Base-by-base conservation (phyloP, 2,797 vertebrate genomes). In the Chaenodraco wilsoni region DNA sequence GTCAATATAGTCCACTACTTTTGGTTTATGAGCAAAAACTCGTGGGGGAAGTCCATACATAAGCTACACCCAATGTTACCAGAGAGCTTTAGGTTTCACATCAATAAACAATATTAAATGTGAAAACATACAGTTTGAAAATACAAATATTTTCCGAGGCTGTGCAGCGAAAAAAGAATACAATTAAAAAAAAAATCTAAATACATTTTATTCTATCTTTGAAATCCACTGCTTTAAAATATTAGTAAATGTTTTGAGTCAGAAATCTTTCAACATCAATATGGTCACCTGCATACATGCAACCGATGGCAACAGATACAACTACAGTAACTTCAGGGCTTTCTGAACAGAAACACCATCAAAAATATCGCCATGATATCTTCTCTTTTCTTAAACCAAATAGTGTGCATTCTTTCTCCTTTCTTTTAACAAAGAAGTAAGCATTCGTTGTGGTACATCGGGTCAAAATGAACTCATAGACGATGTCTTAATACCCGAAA, bases 401-500 rank as follows among this genome's bases (percentile, higher is more conserved):
- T 37, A 7, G 8, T 37, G 33, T 1, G 33, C 33, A 37, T 7
- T 37, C 33, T 37, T 9, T 37, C 33, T 37, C 10, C 33, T 37
- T 37, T 37, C 8, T 37, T 9, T 37, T 0, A 59, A 50, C 48
- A 37, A 73, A 54, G 41, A 1, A 5, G 41, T 60, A 17, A 7
- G 16, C 23, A 44, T 44, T 59, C 41, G 45, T 21, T 57, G 59
- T 16, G n/a, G n/a, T 33, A 15, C 17, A 41, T 9, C 16, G 19
- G 12, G 9, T 19, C 27, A 12, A 10, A 44, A 33, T 60, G 44
- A 56, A 44, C 44, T 50, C 8, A n/a, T n/a, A 43, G 19, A 31
- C 49, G 16, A 27, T 57, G 41, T 72, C 43, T 56, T 31, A 46
- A 50, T 45, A 21, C 23, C 61, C 41, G 41, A 66, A 48, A 71